A percentile compares a stretch with the other conserved stretches of the same genome.
Conservation (phyloP, 2,888 invertebrate species). For the Alviniconcha strummeri region DNA sequence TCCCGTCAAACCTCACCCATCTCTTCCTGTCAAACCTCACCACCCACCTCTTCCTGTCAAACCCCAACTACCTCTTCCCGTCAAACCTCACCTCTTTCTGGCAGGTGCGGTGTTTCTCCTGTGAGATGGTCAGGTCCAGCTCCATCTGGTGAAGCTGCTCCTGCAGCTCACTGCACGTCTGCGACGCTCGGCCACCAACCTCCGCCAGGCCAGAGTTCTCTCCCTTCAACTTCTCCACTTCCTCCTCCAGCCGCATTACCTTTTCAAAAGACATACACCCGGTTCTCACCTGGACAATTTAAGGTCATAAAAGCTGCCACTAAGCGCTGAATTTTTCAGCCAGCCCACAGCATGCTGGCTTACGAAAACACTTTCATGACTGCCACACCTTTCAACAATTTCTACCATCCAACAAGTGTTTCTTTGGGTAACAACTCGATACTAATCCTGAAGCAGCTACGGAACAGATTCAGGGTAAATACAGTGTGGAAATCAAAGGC, state of each 20-base stretch:
- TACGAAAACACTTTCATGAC: neutral
- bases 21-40: too few species aligned
- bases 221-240: constrained; percentile 64
- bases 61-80: too few species aligned
- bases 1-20: too few species aligned
- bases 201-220: constrained; percentile 67
- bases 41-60: too few species aligned
- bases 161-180: constrained; percentile 57
- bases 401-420: too few species aligned
- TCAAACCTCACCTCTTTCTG: constrained; percentile 66
- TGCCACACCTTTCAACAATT: too few species aligned
- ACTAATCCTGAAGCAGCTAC: too few species aligned
- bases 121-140: constrained; percentile 70
- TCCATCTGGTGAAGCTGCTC: constrained; percentile 68
- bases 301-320: neutral
- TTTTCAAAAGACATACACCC: constrained; percentile 34
- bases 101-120: constrained; percentile 72
- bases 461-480: too few species aligned
- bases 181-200: constrained; percentile 48
- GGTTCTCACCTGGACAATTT: neutral
- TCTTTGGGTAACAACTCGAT: too few species aligned
- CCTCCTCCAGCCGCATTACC: constrained; percentile 68
- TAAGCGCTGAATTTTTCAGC: neutral
- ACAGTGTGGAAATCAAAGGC: too few species aligned
- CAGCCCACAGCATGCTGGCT: neutral